Percentiles rank a stretch among this genome's conserved stretches.
phyloP scores from a whole-genome alignment of 2,113 vertebrate species.

The Sinosuthora webbiana region DNA sequence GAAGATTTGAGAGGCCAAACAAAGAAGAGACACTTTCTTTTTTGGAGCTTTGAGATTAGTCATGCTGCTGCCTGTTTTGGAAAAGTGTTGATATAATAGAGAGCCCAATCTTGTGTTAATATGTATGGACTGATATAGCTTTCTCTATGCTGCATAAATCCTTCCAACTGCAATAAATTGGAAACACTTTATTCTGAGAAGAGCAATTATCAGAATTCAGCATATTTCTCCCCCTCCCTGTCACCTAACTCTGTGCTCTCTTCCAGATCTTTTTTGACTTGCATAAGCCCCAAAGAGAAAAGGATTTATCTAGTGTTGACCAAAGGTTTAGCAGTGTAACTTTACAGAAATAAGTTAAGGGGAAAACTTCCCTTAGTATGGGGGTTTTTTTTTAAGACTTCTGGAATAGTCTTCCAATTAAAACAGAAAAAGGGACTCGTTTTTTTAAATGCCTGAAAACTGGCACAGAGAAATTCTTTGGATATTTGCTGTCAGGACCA shows the following conservation, averaged over 20 bases:
- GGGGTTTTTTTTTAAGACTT: not conserved
- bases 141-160: conserved; percentile 23
- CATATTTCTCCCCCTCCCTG: conserved; percentile 3
- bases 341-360: not conserved
- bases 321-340: not conserved
- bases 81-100: conserved; percentile 41
- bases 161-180: conserved; percentile 49
- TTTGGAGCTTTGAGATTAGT: conserved; percentile 57
- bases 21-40: not conserved
- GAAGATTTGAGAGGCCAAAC: conserved; percentile 35
- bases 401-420: not conserved
- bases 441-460: not conserved
- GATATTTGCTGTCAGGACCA: not conserved
- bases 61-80: conserved; percentile 52
- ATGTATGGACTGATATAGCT: conserved; percentile 8
- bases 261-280: conserved; percentile 14
- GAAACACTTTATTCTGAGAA: conserved; percentile 33
- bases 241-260: not conserved
- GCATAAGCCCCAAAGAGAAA: not conserved
- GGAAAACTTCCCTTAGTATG: not conserved
- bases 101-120: conserved; percentile 50
- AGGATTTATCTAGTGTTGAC: not conserved
- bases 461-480: not conserved
- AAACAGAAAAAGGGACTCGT: not conserved
- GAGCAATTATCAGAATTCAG: conserved; percentile 53